Evolutionary conservation across 2,797 vertebrate species (phyloP).

Genomic region (Alcedo atthis): DNA sequence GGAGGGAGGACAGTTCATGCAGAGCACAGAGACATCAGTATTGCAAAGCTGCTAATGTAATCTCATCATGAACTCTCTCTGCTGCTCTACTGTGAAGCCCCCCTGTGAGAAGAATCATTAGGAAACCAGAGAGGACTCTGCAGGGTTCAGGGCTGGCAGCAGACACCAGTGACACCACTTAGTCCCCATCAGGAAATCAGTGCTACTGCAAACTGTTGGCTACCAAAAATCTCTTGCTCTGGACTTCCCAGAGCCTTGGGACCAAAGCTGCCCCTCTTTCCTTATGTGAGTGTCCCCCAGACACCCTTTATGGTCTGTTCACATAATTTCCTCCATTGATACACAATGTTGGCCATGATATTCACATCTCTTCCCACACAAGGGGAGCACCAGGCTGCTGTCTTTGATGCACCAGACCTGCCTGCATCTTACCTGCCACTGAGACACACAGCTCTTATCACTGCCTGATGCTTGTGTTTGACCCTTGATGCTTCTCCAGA

Average conservation of each 20-base stretch:
- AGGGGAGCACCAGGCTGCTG: rapidly evolving
- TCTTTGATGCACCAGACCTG: background rate
- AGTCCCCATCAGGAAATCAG: background rate
- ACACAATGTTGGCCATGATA: background rate
- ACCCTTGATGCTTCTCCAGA: background rate
- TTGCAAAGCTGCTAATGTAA: background rate
- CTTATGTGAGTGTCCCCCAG: background rate
- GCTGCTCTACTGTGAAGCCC: background rate
- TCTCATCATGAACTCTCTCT: background rate
- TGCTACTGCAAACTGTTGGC: background rate
- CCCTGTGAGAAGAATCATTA: background rate
- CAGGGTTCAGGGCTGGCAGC: background rate
- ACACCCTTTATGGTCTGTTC: background rate
- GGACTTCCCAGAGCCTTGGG: background rate
- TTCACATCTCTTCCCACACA: background rate
- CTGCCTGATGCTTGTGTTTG: background rate
- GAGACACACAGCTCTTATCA: background rate
- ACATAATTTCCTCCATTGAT: background rate
- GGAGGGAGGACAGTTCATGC: background rate
- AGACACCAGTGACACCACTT: background rate
- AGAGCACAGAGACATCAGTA: background rate
- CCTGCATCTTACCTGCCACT: background rate
- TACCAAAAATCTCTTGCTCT: background rate
- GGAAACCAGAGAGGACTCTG: background rate
- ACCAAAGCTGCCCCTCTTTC: background rate